A percentile compares a stretch with the other conserved stretches of the same genome.
phyloP scores from a whole-genome alignment of 2,113 vertebrate species.

The Perognathus longimembris region DNA sequence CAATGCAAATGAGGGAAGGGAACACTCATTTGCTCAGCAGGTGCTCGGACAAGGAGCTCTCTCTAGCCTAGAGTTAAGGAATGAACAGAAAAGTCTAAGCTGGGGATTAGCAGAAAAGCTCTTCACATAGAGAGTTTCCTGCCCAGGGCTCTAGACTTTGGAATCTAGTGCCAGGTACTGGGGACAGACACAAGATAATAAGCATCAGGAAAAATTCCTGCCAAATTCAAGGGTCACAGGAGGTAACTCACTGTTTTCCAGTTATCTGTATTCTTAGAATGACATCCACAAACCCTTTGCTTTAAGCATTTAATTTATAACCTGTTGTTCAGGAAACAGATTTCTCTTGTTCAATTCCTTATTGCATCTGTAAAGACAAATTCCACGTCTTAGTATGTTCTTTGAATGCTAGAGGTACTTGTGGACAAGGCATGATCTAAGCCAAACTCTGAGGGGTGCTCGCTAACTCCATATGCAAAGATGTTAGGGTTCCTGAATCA shows the following conservation, averaged over 20 bases:
- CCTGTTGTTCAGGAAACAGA: conserved; percentile 40
- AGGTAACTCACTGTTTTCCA: conserved; percentile 60
- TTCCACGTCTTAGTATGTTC: not conserved
- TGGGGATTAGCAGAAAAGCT: conserved; percentile 57
- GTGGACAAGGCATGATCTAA: not conserved
- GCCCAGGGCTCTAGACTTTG: not conserved
- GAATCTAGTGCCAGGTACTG: not conserved
- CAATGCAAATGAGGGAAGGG: conserved; percentile 74
- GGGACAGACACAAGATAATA: not conserved
- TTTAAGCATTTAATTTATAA: conserved; percentile 67
- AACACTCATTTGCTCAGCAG: conserved; percentile 74
- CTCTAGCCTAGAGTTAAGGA: conserved; percentile 41
- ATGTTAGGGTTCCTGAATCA: not conserved
- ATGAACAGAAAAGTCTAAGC: conserved; percentile 21
- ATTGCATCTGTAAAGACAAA: not conserved
- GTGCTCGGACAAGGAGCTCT: conserved; percentile 42
- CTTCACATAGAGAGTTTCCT: not conserved
- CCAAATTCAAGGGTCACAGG: conserved; percentile 60
- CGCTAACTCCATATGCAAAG: not conserved
- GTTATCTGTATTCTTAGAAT: conserved; percentile 66
- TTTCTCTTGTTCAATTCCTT: not conserved
- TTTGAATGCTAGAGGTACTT: not conserved
- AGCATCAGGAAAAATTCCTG: conserved; percentile 37
- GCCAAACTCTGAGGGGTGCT: no score
- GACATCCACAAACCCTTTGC: conserved; percentile 72